Percentiles rank a stretch among this genome's conserved stretches.
These are phyloP conservation scores for Cactoblastis cactorum DNA, from an alignment of 2,888 invertebrate genomes.

Conservation along the genomic window DNA sequence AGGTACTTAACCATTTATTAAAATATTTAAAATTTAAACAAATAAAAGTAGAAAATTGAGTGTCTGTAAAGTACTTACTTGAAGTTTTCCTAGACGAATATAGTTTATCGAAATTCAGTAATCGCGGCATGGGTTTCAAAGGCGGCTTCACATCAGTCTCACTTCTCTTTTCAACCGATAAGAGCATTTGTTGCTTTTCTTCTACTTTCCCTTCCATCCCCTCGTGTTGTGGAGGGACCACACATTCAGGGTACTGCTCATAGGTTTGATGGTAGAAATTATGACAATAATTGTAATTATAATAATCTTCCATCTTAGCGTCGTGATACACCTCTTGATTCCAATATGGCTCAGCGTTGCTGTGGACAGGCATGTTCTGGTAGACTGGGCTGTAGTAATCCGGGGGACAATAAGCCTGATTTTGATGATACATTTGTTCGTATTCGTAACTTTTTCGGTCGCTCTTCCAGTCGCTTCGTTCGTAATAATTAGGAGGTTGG, in stretches of 20 bases:
- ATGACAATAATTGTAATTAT: slow-evolving; percentile 62
- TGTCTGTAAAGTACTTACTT: slow-evolving; percentile 45
- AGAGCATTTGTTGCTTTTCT: slow-evolving; percentile 25
- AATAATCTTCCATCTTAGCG: slow-evolving; percentile 59
- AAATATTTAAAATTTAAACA: not conserved
- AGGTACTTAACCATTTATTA: no score
- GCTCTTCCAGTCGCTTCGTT: slow-evolving; percentile 60
- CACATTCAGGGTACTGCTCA: slow-evolving; percentile 45
- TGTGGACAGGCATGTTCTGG: slow-evolving; percentile 49
- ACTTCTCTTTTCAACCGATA: slow-evolving; percentile 22
- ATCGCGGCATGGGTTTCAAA: slow-evolving; percentile 9
- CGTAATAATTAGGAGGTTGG: slow-evolving; percentile 52
- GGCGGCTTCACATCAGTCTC: slow-evolving; percentile 23
- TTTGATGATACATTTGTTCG: slow-evolving; percentile 47
- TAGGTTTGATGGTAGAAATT: slow-evolving; percentile 59
- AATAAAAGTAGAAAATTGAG: not conserved
- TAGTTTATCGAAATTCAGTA: slow-evolving; percentile 30
- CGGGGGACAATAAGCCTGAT: slow-evolving; percentile 46
- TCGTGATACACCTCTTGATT: slow-evolving; percentile 56
- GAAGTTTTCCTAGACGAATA: slow-evolving; percentile 45
- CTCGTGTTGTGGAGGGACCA: slow-evolving; percentile 26
- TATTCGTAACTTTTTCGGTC: slow-evolving; percentile 49
- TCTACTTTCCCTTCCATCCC: slow-evolving; percentile 38
- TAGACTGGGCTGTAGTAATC: slow-evolving; percentile 58
- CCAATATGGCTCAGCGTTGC: slow-evolving; percentile 59